These are phyloP conservation scores for Oscheius sp. DNA, from an alignment of 2,888 invertebrate species.

Conservation along the genomic window DNA sequence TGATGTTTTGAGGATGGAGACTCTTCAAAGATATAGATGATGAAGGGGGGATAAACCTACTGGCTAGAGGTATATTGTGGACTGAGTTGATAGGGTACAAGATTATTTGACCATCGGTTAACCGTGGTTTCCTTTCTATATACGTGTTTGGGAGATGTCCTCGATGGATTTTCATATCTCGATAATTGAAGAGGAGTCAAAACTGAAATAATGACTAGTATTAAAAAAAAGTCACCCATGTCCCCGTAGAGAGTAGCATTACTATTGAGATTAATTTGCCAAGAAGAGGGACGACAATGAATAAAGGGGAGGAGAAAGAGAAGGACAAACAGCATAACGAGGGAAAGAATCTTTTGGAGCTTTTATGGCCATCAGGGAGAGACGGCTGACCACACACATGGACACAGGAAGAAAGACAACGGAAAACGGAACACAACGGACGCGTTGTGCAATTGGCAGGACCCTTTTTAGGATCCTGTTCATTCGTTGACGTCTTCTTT, in stretches of 20 bases:
- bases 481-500: no score
- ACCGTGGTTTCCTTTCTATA: slow-evolving; percentile 42
- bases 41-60: slow-evolving; percentile 34
- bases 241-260: slow-evolving; percentile 39
- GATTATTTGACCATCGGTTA: slow-evolving; percentile 57
- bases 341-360: not conserved
- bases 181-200: slow-evolving; percentile 51
- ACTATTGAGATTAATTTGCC: slow-evolving; percentile 10
- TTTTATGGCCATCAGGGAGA: not conserved
- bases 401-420: not conserved
- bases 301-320: not conserved
- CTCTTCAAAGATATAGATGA: slow-evolving; percentile 34
- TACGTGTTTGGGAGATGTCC: no score
- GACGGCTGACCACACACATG: slow-evolving; percentile 19
- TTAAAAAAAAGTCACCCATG: slow-evolving; percentile 43
- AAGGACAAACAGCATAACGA: not conserved
- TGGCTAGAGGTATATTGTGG: slow-evolving; percentile 51
- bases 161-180: slow-evolving; percentile 41
- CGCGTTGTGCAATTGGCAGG: not conserved
- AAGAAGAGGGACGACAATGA: not conserved
- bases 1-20: slow-evolving; percentile 40
- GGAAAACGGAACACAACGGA: slow-evolving; percentile 11
- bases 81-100: slow-evolving; percentile 54
- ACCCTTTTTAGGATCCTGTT: no score
- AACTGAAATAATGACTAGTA: slow-evolving; percentile 42